Conservation (phyloP, 2,113 vertebrate genomes). For the Progne subis region DNA sequence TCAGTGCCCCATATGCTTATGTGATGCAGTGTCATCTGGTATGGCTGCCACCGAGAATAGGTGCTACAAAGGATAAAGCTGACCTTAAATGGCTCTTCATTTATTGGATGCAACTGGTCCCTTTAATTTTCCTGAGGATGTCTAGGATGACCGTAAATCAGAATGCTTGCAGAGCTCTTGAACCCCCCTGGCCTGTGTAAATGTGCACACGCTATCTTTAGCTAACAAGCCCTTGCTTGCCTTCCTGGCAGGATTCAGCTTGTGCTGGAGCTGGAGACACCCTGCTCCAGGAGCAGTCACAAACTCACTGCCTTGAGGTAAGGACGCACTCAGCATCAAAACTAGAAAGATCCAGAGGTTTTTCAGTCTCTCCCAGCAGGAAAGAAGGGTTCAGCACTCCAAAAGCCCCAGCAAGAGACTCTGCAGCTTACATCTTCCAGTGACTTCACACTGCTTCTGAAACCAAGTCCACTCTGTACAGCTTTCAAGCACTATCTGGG, state of each 20-base stretch:
- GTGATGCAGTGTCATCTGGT: background rate
- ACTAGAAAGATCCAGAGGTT: background rate
- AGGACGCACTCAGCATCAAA: background rate
- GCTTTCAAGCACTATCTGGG: background rate
- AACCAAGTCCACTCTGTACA: background rate
- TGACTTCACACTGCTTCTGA: background rate
- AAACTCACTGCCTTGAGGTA: background rate
- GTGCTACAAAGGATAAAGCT: background rate
- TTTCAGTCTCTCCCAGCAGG: background rate
- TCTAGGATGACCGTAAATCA: background rate
- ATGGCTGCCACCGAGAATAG: background rate
- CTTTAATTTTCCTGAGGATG: background rate
- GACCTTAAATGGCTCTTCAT: background rate
- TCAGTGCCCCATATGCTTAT: rapidly evolving
- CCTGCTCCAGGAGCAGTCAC: background rate
- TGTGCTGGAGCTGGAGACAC: background rate
- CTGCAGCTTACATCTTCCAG: background rate
- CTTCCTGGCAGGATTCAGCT: background rate
- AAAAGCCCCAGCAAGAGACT: background rate
- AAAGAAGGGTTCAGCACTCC: background rate
- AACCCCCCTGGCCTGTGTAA: background rate
- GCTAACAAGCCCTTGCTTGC: constrained; percentile 18
- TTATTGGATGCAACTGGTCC: background rate
- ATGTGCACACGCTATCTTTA: background rate
- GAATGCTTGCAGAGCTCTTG: background rate